Percentiles rank a stretch among this genome's conserved stretches.
Evolutionary conservation across 2,888 invertebrate genomes (phyloP).

Genomic region (Pammene aurita): DNA sequence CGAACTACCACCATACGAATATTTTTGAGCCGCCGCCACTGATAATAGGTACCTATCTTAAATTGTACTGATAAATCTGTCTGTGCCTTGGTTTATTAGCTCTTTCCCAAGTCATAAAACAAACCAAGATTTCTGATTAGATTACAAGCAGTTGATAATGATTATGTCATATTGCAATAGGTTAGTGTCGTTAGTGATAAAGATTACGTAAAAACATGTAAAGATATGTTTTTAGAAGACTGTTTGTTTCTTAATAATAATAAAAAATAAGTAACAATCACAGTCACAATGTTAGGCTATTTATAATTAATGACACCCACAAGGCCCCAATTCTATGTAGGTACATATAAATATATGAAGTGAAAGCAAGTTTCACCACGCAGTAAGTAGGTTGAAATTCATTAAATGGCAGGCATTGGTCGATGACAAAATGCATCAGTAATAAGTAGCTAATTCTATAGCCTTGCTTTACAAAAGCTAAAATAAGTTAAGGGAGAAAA

Average conservation of each 20-base stretch:
- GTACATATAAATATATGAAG: neutral
- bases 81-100: neutral
- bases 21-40: too few relatives aligned
- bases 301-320: neutral
- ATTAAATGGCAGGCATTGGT: neutral
- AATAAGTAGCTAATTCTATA: too few relatives aligned
- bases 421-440: too few relatives aligned
- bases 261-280: too few relatives aligned
- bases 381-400: conserved; percentile 18
- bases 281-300: neutral
- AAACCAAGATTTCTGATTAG: neutral
- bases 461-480: neutral
- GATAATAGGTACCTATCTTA: too few relatives aligned
- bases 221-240: too few relatives aligned
- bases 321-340: neutral
- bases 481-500: too few relatives aligned
- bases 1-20: too few relatives aligned
- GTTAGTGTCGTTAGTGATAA: neutral
- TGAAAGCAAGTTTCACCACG: conserved; percentile 15
- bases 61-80: neutral
- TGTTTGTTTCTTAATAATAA: too few relatives aligned
- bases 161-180: conserved; percentile 1
- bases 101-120: neutral
- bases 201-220: neutral
- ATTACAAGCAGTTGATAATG: neutral